phyloP scores from a whole-genome alignment of 2,888 invertebrate genomes.

The Dynastes hyllus region DNA sequence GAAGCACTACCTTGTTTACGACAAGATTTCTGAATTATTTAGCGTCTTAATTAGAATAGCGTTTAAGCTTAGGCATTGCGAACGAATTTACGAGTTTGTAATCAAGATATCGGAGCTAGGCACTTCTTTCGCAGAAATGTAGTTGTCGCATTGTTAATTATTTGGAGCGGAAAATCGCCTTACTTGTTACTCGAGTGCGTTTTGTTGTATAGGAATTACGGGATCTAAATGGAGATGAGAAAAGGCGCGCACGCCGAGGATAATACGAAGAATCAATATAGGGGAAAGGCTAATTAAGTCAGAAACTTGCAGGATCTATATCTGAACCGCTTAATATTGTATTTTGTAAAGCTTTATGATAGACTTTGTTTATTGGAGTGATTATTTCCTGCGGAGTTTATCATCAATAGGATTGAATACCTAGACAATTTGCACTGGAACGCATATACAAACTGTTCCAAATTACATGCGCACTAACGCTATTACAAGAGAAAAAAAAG shows the following conservation, averaged over 20 bases:
- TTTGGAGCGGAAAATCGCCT: conserved; percentile 20
- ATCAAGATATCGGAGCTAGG: conserved; percentile 19
- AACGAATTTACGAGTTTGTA: conserved; percentile 18
- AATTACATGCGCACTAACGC: too few species aligned
- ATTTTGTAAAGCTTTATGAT: too few species aligned
- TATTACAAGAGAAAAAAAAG: too few species aligned
- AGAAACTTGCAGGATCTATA: too few species aligned
- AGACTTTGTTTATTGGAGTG: too few species aligned
- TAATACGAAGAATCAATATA: conserved; percentile 9
- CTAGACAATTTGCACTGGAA: too few species aligned
- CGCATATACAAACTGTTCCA: too few species aligned
- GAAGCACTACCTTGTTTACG: conserved; percentile 31
- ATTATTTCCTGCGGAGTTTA: too few species aligned
- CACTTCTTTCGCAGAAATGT: not conserved
- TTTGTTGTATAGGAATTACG: not conserved
- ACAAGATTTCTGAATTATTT: conserved; percentile 36
- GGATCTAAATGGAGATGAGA: conserved; percentile 1
- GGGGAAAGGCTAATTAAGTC: not conserved
- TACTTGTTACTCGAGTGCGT: conserved; percentile 1
- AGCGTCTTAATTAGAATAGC: conserved; percentile 22
- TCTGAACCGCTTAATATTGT: too few species aligned
- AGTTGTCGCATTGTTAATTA: conserved; percentile 18
- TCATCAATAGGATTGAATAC: too few species aligned
- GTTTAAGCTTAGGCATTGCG: not conserved
- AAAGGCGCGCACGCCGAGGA: not conserved